Evolutionary conservation across 2,797 vertebrate genomes (phyloP).

Genomic region (Anguilla pacifica): DNA sequence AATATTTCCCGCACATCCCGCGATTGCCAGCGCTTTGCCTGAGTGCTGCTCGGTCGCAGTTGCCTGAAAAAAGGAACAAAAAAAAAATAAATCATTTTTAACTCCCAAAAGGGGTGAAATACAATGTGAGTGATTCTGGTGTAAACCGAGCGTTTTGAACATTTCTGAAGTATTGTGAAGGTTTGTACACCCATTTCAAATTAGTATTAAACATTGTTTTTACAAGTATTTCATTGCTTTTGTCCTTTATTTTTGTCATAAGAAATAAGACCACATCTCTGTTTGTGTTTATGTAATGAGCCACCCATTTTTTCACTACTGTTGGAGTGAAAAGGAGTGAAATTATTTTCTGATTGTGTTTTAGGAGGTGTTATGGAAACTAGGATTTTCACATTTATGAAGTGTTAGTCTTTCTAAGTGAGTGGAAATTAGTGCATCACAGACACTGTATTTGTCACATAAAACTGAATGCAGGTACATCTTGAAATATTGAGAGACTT

Average conservation of each 20-base stretch:
- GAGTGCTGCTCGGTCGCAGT: conserved; percentile 10
- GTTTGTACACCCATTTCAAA: conserved; percentile 66
- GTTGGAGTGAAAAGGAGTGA: not conserved
- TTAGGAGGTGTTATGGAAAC: not conserved
- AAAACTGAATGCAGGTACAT: not conserved
- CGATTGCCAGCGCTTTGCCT: not conserved
- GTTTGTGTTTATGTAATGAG: conserved; percentile 39
- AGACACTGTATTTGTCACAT: not conserved
- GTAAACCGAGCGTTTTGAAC: conserved; percentile 41
- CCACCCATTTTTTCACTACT: conserved; percentile 24
- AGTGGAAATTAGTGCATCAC: not conserved
- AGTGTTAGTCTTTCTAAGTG: not conserved
- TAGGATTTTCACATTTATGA: not conserved
- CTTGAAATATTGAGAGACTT: not conserved
- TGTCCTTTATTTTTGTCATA: conserved; percentile 49
- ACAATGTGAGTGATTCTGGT: conserved; percentile 4
- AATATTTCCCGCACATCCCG: not conserved
- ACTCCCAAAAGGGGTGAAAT: not conserved
- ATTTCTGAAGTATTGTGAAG: conserved; percentile 48
- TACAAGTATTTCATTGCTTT: conserved; percentile 67
- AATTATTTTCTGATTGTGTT: not conserved
- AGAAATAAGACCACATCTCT: conserved; percentile 49
- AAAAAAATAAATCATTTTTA: not conserved
- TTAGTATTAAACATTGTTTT: conserved; percentile 70
- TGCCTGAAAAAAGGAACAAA: not conserved